These are phyloP conservation scores for Pomacea maculata DNA, from an alignment of 1,140 invertebrate genomes.

Conservation along the genomic window DNA sequence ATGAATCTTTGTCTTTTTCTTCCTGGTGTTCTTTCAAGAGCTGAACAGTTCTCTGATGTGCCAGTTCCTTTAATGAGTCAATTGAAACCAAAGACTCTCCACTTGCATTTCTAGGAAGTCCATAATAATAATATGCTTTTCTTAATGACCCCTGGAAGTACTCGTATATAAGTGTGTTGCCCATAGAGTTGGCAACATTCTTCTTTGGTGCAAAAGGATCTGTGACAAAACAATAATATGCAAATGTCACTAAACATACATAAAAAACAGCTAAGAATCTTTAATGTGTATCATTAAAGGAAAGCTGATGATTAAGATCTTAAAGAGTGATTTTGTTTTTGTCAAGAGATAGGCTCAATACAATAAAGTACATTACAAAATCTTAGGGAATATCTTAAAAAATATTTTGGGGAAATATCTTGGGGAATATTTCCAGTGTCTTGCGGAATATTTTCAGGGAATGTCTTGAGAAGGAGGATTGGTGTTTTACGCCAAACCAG, in stretches of 20 bases:
- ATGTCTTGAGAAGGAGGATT: no score
- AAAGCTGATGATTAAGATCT: no score
- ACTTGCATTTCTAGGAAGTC: conserved; percentile 56
- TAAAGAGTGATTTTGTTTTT: no score
- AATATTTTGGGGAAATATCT: no score
- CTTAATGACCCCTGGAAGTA: conserved; percentile 66
- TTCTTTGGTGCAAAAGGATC: conserved; percentile 67
- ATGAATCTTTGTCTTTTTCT: background rate
- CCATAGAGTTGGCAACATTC: conserved; percentile 67
- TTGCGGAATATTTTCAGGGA: no score
- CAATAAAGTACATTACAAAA: no score
- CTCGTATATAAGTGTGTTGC: conserved; percentile 64
- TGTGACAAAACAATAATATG: conserved; percentile 42
- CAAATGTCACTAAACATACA: background rate
- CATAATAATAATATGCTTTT: conserved; percentile 67
- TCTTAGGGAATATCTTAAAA: no score
- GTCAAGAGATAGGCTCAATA: no score
- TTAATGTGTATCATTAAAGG: background rate
- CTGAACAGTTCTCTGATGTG: conserved; percentile 5
- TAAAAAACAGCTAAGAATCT: background rate
- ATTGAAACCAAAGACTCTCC: conserved; percentile 21
- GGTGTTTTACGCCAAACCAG: no score
- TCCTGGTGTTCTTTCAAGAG: conserved; percentile 12
- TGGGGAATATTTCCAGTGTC: no score
- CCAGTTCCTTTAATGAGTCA: conserved; percentile 15